Conservation (phyloP, 2,797 vertebrate genomes). For the Enteromius radiatus region DNA sequence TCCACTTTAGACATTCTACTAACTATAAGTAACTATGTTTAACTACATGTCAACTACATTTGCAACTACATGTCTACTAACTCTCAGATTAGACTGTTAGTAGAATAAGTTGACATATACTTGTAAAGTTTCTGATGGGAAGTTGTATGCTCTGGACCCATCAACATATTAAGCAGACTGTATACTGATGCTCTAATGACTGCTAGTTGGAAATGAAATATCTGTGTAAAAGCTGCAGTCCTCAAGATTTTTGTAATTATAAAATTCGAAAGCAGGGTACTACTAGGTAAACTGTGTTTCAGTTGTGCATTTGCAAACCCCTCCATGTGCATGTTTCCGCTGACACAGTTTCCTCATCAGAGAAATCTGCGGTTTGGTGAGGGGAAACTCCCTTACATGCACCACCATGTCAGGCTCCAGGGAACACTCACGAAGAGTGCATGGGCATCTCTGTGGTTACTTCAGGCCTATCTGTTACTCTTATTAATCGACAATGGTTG, state of each 20-base stretch:
- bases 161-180: no score
- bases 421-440: not conserved
- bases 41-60: no score
- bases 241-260: not conserved
- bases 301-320: conserved; percentile 20
- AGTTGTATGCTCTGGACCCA: no score
- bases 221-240: not conserved
- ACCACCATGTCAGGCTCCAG: not conserved
- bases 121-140: no score
- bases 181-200: no score
- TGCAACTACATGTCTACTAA: no score
- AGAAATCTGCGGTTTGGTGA: conserved; percentile 16
- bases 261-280: conserved; percentile 1
- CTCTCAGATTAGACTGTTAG: no score
- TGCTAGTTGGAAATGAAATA: not conserved
- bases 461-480: not conserved
- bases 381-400: conserved; percentile 59
- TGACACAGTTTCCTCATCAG: conserved; percentile 43
- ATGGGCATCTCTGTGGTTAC: not conserved
- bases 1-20: no score
- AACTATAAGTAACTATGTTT: no score
- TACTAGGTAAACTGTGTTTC: not conserved
- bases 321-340: conserved; percentile 57
- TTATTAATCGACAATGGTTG: not conserved
- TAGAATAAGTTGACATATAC: no score